Evolutionary conservation across 1,140 invertebrate species (phyloP).

Genomic region (Sinonovacula constricta): DNA sequence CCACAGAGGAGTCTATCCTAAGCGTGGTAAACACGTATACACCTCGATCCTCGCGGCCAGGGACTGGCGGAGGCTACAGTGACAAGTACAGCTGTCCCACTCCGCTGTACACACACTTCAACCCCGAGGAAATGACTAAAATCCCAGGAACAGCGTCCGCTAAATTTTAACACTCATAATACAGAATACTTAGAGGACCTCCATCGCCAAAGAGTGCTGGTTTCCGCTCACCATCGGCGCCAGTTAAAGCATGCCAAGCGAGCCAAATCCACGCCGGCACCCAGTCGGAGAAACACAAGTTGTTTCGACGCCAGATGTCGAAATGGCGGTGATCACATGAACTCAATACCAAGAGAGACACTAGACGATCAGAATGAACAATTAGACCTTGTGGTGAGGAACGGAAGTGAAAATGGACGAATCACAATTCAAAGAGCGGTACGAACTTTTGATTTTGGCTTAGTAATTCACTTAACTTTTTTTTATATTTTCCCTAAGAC

Average conservation of each 20-base stretch:
- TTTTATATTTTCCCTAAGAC: no score
- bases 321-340: no score
- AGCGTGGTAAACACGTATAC: slow-evolving; percentile 47
- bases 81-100: slow-evolving; percentile 37
- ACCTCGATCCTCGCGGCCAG: slow-evolving; percentile 31
- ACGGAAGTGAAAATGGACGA: slow-evolving; percentile 23
- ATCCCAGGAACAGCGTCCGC: slow-evolving; percentile 7
- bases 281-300: background rate
- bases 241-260: slow-evolving; percentile 26
- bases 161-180: slow-evolving; percentile 36
- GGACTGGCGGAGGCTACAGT: slow-evolving; percentile 3
- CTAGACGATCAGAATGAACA: background rate
- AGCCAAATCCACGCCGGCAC: slow-evolving; percentile 19
- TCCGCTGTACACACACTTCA: slow-evolving; percentile 38
- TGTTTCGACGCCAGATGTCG: background rate
- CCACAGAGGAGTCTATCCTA: slow-evolving; percentile 40
- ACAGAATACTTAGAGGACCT: slow-evolving; percentile 45
- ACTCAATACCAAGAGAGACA: background rate
- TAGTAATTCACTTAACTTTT: no score
- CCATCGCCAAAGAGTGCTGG: slow-evolving; percentile 42
- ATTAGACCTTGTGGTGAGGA: slow-evolving; percentile 28
- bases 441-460: no score
- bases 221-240: slow-evolving; percentile 37
- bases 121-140: slow-evolving; percentile 28
- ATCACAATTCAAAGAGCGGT: slow-evolving; percentile 42